Conservation (phyloP, 2,888 invertebrate species). For the Himalopsyche japonica region DNA sequence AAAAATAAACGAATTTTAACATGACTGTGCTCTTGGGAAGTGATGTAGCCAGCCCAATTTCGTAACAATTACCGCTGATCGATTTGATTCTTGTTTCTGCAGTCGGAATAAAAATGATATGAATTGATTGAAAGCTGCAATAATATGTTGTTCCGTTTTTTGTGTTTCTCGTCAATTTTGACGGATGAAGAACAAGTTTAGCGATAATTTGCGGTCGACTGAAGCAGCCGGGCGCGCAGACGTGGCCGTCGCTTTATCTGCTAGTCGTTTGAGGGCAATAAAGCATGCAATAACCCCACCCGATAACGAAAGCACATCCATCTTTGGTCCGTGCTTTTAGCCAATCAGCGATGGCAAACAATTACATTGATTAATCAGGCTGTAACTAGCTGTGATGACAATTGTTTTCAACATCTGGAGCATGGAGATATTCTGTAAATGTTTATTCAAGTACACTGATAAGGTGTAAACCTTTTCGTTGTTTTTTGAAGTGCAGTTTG, state of each 20-base stretch:
- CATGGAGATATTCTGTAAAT: no score
- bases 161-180: background rate
- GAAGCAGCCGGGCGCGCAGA: background rate
- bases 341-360: background rate
- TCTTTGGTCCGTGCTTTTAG: background rate
- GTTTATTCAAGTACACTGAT: no score
- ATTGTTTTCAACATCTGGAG: no score
- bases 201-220: background rate
- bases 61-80: no score
- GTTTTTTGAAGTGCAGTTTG: no score
- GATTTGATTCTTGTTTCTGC: no score
- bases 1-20: no score
- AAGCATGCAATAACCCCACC: constrained; percentile 5
- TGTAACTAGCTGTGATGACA: no score
- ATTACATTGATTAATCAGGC: no score
- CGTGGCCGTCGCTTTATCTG: background rate
- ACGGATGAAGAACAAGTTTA: background rate
- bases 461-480: no score
- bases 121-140: background rate
- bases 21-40: no score
- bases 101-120: background rate
- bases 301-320: background rate
- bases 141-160: background rate
- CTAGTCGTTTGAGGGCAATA: background rate
- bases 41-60: no score